These are phyloP conservation scores for Globodera rostochiensis DNA, from an alignment of 1,140 invertebrate species.

Conservation along the genomic window DNA sequence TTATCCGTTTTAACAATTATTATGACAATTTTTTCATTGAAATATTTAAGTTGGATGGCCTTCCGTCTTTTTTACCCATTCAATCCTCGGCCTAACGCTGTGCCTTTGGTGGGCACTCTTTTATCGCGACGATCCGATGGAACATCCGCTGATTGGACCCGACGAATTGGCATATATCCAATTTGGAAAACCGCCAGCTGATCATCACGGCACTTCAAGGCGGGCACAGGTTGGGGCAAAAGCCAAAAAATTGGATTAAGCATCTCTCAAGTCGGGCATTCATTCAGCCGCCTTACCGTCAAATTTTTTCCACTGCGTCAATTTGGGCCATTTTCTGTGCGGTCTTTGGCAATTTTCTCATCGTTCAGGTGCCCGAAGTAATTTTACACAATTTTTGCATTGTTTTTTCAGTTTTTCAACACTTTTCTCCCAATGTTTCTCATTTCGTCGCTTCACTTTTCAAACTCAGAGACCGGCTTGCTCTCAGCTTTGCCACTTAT, in stretches of 20 bases:
- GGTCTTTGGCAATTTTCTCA: conserved; percentile 26
- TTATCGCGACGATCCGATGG: background rate
- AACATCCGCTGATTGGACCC: background rate
- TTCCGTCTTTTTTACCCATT: conserved; percentile 19
- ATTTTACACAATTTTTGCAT: background rate
- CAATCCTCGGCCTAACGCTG: conserved; percentile 9
- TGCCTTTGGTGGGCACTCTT: conserved; percentile 24
- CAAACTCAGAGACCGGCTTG: conserved; percentile 16
- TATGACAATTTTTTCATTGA: no score
- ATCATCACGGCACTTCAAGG: background rate
- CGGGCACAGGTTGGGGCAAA: background rate
- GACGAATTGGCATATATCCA: conserved; percentile 18
- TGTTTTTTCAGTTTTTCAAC: conserved; percentile 11
- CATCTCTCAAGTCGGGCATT: no score
- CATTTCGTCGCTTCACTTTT: conserved; percentile 11
- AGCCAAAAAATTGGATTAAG: background rate
- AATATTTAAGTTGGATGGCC: conserved; percentile 28
- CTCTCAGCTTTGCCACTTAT: conserved; percentile 27
- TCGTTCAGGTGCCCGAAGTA: conserved; percentile 13
- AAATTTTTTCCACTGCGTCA: conserved; percentile 17
- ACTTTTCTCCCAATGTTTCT: conserved; percentile 28
- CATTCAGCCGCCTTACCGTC: conserved; percentile 25
- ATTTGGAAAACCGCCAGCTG: conserved; percentile 9
- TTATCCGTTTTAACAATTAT: no score
- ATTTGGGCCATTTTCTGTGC: conserved; percentile 33